Percentiles rank a stretch among this genome's conserved stretches.
Conservation (phyloP, 2,797 vertebrate species). For the Chrosomus eos region DNA sequence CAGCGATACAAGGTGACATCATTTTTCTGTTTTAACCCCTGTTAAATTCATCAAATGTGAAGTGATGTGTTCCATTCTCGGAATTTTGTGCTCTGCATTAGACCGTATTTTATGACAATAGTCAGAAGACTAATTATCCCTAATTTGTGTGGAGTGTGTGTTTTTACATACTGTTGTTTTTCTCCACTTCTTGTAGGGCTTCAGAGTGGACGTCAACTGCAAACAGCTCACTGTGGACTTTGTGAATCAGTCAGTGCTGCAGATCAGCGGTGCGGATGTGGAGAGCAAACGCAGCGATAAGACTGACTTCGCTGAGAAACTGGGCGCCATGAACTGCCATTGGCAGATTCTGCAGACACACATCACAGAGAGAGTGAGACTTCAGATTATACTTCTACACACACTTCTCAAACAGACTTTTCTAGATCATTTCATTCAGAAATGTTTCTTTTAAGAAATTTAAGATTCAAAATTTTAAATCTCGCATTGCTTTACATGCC, state of each 20-base stretch:
- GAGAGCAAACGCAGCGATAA: constrained; percentile 96
- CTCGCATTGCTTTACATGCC: background rate
- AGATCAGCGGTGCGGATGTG: constrained; percentile 95
- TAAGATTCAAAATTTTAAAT: background rate
- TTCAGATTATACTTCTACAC: background rate
- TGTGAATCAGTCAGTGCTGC: constrained; percentile 89
- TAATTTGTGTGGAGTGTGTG: background rate
- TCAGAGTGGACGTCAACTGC: constrained; percentile 93
- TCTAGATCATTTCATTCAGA: background rate
- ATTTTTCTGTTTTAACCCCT: background rate
- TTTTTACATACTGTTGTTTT: background rate
- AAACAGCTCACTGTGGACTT: constrained; percentile 98
- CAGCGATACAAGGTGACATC: constrained; percentile 91
- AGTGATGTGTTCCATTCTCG: too few relatives aligned
- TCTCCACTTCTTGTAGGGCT: constrained; percentile 80
- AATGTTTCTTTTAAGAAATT: background rate
- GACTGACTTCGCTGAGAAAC: constrained; percentile 94
- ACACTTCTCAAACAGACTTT: background rate
- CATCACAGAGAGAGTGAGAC: constrained; percentile 52
- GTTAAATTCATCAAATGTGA: background rate
- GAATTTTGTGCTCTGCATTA: background rate
- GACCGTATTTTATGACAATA: background rate
- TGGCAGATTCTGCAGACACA: constrained; percentile 92
- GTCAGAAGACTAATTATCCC: background rate
- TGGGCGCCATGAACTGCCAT: constrained; percentile 95